A percentile compares a stretch with the other conserved stretches of the same genome.
phyloP scores from a whole-genome alignment of 1,140 invertebrate species.

The Trypoxylus dichotomus region DNA sequence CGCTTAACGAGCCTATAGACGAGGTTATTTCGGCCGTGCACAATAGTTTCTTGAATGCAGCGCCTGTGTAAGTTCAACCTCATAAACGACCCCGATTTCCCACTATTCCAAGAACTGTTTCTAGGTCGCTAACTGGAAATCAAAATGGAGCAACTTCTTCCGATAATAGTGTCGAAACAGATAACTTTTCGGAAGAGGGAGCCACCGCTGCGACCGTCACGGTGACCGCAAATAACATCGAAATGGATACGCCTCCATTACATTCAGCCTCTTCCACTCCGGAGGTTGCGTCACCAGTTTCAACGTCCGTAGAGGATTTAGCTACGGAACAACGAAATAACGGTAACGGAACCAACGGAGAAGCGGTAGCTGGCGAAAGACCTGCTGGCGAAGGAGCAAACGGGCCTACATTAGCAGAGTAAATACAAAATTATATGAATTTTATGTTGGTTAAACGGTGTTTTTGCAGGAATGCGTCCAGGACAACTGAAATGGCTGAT shows the following conservation, averaged over 20 bases:
- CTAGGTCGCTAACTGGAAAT: background rate
- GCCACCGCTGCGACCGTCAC: background rate
- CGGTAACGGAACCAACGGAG: background rate
- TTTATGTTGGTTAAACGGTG: background rate
- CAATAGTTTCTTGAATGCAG: conserved; percentile 41
- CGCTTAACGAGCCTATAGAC: conserved; percentile 42
- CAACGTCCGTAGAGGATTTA: conserved; percentile 34
- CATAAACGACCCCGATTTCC: background rate
- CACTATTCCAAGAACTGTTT: background rate
- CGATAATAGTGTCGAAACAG: background rate
- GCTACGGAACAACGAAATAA: conserved; percentile 7
- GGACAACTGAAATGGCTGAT: conserved; percentile 62
- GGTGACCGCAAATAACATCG: background rate
- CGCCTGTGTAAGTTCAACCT: conserved; percentile 39
- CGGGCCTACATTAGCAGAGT: background rate
- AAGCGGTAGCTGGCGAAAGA: background rate
- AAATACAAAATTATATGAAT: background rate
- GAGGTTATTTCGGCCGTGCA: conserved; percentile 46
- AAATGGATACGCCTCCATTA: conserved; percentile 29
- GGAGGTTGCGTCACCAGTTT: conserved; percentile 38
- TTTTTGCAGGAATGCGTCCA: conserved; percentile 50
- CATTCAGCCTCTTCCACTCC: conserved; percentile 41
- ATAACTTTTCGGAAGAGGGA: background rate
- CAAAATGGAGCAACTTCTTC: background rate
- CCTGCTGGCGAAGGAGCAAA: background rate